Conservation (phyloP, 2,113 vertebrate species). For the Typhlomys cinereus region DNA sequence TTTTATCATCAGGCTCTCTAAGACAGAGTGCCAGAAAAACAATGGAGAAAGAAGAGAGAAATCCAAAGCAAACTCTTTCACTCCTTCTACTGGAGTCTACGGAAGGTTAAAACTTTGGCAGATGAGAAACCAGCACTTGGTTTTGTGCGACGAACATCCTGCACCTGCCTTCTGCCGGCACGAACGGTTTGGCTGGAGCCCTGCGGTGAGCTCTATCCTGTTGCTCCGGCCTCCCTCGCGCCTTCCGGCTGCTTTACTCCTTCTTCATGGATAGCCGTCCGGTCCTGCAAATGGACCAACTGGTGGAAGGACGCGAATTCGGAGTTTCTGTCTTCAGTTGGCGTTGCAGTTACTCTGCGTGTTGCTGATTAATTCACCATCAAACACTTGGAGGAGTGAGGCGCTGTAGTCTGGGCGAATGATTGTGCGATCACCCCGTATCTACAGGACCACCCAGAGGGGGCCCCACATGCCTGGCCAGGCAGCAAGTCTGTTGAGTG, state of each 20-base stretch:
- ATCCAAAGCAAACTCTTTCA: neutral
- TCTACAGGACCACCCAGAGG: too few species aligned
- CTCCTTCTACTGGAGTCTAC: neutral
- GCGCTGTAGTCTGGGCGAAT: too few species aligned
- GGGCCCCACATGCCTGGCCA: too few species aligned
- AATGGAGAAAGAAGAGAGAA: neutral
- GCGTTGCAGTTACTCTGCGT: too few species aligned
- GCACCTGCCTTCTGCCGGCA: neutral
- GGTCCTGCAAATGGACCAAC: neutral
- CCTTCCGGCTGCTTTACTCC: neutral
- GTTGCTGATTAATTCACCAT: too few species aligned
- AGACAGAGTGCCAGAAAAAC: neutral
- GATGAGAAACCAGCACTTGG: neutral
- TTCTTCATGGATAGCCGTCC: neutral
- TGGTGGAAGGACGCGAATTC: neutral
- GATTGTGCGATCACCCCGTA: too few species aligned
- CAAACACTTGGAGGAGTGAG: too few species aligned
- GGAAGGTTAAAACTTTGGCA: slow-evolving; percentile 14
- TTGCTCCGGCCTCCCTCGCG: neutral
- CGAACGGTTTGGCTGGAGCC: neutral
- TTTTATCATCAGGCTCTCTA: neutral
- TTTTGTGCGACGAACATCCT: neutral
- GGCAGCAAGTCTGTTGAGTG: too few species aligned
- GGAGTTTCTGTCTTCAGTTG: slow-evolving; percentile 9
- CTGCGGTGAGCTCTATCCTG: neutral